Conservation (phyloP, 2,113 vertebrate species). For the Corythoichthys intestinalis region DNA sequence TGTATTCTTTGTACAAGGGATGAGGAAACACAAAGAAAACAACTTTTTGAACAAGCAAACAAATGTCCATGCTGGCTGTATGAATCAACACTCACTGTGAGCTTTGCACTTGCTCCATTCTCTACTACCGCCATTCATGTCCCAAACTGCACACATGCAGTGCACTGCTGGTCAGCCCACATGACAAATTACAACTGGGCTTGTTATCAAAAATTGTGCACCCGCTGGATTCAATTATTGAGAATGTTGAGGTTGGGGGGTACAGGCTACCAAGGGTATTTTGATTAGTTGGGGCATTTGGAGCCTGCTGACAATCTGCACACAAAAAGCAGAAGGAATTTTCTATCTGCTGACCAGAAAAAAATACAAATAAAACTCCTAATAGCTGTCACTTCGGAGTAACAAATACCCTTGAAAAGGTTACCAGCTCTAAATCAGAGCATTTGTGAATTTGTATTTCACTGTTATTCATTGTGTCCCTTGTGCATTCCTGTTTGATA, state of each 20-base stretch:
- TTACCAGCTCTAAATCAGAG: conserved; percentile 22
- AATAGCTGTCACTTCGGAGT: conserved; percentile 12
- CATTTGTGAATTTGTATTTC: conserved; percentile 15
- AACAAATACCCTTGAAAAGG: conserved; percentile 38
- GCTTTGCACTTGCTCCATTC: conserved; percentile 34
- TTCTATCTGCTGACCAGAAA: conserved; percentile 33
- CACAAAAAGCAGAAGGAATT: conserved; percentile 51
- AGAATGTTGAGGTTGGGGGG: not conserved
- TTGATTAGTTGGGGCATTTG: conserved; percentile 16
- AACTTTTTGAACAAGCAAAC: conserved; percentile 44
- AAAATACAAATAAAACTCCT: conserved; percentile 38
- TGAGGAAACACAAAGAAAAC: conserved; percentile 47
- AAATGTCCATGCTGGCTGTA: conserved; percentile 58
- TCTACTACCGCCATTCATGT: conserved; percentile 53
- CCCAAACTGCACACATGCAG: conserved; percentile 51
- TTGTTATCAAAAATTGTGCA: conserved; percentile 66
- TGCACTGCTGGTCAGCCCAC: conserved; percentile 47
- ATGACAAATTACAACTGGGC: conserved; percentile 65
- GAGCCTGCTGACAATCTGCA: conserved; percentile 27
- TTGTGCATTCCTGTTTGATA: conserved; percentile 11
- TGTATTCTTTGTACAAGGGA: conserved; percentile 26
- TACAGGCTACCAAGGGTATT: not conserved
- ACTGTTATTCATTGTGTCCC: not conserved
- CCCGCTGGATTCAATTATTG: conserved; percentile 48
- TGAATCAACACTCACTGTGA: conserved; percentile 63